A percentile compares a stretch with the other conserved stretches of the same genome.
Evolutionary conservation across 2,888 invertebrate genomes (phyloP).

Genomic region (Heteromurus nitidus): DNA sequence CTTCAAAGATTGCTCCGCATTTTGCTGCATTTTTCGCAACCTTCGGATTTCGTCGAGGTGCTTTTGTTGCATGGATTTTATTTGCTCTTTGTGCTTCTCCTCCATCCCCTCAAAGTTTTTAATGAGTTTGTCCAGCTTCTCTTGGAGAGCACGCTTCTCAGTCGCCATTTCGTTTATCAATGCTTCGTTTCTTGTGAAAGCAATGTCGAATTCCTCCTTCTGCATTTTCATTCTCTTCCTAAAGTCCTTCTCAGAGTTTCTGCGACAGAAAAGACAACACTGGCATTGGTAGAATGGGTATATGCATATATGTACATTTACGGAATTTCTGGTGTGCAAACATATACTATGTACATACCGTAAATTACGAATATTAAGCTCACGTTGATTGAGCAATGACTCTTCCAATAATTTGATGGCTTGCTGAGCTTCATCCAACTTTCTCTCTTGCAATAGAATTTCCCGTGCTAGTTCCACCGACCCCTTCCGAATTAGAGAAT

Average conservation of each 20-base stretch:
- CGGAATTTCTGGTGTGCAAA: not conserved
- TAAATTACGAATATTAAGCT: slow-evolving; percentile 77
- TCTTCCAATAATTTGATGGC: slow-evolving; percentile 80
- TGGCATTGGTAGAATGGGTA: too few species aligned
- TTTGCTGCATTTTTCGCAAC: slow-evolving; percentile 85
- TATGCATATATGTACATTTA: not conserved
- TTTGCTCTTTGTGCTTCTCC: slow-evolving; percentile 80
- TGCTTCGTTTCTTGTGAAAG: slow-evolving; percentile 86
- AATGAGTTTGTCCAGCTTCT: slow-evolving; percentile 83
- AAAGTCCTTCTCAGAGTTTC: slow-evolving; percentile 76
- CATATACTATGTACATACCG: slow-evolving; percentile 68
- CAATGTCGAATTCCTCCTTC: slow-evolving; percentile 84
- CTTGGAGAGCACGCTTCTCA: slow-evolving; percentile 86
- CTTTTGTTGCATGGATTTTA: slow-evolving; percentile 84
- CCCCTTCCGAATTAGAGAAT: slow-evolving; percentile 79
- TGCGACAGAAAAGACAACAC: slow-evolving; percentile 24
- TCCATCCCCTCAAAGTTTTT: slow-evolving; percentile 82
- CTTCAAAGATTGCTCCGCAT: slow-evolving; percentile 84
- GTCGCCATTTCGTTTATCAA: slow-evolving; percentile 78
- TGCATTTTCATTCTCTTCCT: slow-evolving; percentile 78
- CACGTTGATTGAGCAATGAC: slow-evolving; percentile 80
- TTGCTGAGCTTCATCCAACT: slow-evolving; percentile 80
- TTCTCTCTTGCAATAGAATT: slow-evolving; percentile 80
- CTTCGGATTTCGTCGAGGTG: slow-evolving; percentile 85
- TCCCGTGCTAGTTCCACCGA: slow-evolving; percentile 81